phyloP scores from a whole-genome alignment of 2,888 invertebrate genomes.

The Phrixothrix hirtus region DNA sequence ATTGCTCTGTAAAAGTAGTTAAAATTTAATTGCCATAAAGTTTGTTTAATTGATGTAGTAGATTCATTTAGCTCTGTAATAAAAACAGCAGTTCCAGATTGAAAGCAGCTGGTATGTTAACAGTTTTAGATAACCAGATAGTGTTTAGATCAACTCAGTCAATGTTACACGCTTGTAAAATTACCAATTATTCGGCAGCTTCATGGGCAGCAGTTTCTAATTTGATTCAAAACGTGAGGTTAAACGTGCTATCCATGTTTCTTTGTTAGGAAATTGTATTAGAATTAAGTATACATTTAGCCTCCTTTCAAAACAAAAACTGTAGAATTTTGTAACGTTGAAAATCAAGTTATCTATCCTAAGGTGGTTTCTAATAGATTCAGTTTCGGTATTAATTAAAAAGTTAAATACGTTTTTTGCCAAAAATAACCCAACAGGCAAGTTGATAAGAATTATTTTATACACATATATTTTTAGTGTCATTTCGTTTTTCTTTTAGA shows the following conservation, averaged over 20 bases:
- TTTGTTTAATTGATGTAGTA: slow-evolving; percentile 1
- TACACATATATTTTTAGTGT: too few relatives aligned
- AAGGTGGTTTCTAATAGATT: too few relatives aligned
- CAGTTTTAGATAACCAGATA: neutral
- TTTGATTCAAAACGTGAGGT: slow-evolving; percentile 23
- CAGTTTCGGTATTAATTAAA: too few relatives aligned
- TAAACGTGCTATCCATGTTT: slow-evolving; percentile 20
- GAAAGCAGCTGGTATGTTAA: slow-evolving; percentile 1
- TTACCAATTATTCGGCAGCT: slow-evolving; percentile 31
- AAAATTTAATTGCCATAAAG: neutral
- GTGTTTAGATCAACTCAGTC: slow-evolving; percentile 5
- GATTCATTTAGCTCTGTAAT: neutral
- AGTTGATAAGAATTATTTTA: too few relatives aligned
- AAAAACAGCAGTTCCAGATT: neutral
- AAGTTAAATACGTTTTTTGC: too few relatives aligned
- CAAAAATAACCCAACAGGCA: too few relatives aligned
- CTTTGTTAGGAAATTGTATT: slow-evolving; percentile 17
- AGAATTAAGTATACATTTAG: slow-evolving; percentile 4
- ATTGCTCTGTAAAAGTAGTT: neutral
- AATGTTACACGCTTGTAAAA: slow-evolving; percentile 18
- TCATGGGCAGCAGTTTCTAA: slow-evolving; percentile 25
- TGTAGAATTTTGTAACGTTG: too few relatives aligned
- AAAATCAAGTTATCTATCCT: too few relatives aligned
- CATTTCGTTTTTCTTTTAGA: too few relatives aligned
- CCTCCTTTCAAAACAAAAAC: too few relatives aligned